Base-by-base conservation (phyloP, 2,113 vertebrate species). In the Pagrus major region DNA sequence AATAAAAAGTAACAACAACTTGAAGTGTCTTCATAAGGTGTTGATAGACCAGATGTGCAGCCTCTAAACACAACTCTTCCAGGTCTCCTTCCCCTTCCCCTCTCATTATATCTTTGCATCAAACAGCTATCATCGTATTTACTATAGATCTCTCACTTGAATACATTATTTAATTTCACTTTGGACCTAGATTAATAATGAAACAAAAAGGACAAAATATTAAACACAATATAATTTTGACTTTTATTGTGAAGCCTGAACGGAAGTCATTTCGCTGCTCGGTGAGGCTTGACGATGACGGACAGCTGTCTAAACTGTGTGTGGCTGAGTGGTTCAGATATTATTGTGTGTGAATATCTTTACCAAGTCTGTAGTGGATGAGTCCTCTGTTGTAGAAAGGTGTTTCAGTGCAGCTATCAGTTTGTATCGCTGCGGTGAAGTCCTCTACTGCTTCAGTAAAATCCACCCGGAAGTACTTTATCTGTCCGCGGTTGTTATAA, bases 321-420 rank as follows among this genome's bases (percentile, higher is more conserved):
- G 27, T 49, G 11, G 10, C 21, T 23, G 21, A 16, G 9, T 39
- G 37, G 20, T 33, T 6, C 20, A 1, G 7, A 12, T 1, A 0
- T n/a, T n/a, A n/a, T n/a, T n/a, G 1, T 16, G 31, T 0, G 3
- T 3, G 0, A 15, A 11, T 5, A 0, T 39, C 64, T 94, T 92
- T 94, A 99, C 98, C 98, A 71, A 99, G 93, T 76, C 98, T 94
- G 37, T 99, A 99, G 9, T 81, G 83, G 66, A 98, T 94, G 75
- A 99, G 86, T 39, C 98, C 98, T 89, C 98, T 94, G 95, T 99
- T 99, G 93, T 99, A 99, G 92, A 96, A 96, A 0, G 98, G 96
- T 5, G 97, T 92, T 85, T 96, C 97, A 86, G 96, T 97, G 46
- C 52, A 63, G 21, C 91, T 88, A 35, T 95, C 93, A 29, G 90